A percentile compares a stretch with the other conserved stretches of the same genome.
Evolutionary conservation across 2,888 invertebrate genomes (phyloP).

Genomic region (Eupithecia subfuscata): DNA sequence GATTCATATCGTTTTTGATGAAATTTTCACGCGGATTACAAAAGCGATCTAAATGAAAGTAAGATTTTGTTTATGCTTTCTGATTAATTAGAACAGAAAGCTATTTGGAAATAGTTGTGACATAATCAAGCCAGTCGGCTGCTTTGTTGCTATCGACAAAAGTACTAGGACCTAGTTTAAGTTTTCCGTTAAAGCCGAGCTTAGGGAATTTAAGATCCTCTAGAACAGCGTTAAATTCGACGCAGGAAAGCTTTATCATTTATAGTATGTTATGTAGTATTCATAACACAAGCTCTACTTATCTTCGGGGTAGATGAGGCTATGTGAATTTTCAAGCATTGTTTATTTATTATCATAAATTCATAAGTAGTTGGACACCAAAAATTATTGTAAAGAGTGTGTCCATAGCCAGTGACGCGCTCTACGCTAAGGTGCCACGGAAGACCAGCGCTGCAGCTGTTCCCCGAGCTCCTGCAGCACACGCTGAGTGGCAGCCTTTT

Average conservation of each 20-base stretch:
- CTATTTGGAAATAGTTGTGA: neutral
- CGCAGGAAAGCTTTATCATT: neutral
- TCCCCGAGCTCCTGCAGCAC: too few relatives aligned
- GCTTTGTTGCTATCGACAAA: neutral
- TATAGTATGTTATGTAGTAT: too few relatives aligned
- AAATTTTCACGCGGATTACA: constrained; percentile 21
- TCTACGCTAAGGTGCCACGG: too few relatives aligned
- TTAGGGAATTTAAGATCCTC: neutral
- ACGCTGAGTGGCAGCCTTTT: too few relatives aligned
- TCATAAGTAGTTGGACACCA: too few relatives aligned
- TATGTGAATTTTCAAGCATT: too few relatives aligned
- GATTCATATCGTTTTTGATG: constrained; percentile 19
- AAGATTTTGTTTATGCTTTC: constrained; percentile 30
- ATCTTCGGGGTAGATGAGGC: too few relatives aligned
- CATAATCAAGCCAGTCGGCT: neutral
- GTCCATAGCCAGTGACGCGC: too few relatives aligned
- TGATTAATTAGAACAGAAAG: constrained; percentile 27
- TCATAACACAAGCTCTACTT: too few relatives aligned
- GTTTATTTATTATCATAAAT: neutral
- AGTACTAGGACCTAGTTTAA: neutral
- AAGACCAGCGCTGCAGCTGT: too few relatives aligned
- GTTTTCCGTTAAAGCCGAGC: neutral
- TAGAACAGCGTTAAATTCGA: neutral
- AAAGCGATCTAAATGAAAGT: constrained; percentile 24
- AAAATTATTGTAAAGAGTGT: too few relatives aligned